Percentiles rank a stretch among this genome's conserved stretches.
phyloP scores from a whole-genome alignment of 37 sponge, comb jelly and placozoan species.

The Chondrosia reniformis region DNA sequence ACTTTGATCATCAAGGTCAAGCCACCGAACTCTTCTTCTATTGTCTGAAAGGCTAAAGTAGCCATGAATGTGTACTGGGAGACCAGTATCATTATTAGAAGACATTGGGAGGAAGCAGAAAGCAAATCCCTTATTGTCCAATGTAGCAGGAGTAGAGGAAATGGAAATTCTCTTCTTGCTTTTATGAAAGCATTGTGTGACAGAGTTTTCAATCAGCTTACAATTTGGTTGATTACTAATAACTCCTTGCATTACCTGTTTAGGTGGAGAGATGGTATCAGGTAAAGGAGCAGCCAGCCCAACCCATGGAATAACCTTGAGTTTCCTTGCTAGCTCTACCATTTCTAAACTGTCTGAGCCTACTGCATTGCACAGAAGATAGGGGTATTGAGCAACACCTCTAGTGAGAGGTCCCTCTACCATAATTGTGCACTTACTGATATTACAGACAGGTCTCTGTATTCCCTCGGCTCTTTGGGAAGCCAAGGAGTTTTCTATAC shows the following conservation, averaged over 20 bases:
- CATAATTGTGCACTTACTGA: not conserved
- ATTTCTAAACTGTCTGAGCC: constrained; percentile 23
- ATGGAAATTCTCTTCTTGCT: not conserved
- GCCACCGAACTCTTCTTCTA: constrained; percentile 77
- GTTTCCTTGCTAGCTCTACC: constrained; percentile 15
- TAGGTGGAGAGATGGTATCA: not conserved
- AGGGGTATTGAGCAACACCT: constrained; percentile 12
- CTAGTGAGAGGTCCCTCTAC: constrained; percentile 6
- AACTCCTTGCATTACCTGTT: not conserved
- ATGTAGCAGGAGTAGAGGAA: not conserved
- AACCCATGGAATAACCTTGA: constrained; percentile 60
- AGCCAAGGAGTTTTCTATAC: not conserved
- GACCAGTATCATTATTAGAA: constrained; percentile 16
- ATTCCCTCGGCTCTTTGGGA: not conserved
- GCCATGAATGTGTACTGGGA: constrained; percentile 82
- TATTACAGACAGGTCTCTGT: not conserved
- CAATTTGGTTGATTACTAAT: not conserved
- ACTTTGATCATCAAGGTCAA: constrained; percentile 57
- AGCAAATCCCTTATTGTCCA: constrained; percentile 39
- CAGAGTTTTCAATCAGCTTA: not conserved
- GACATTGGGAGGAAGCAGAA: constrained; percentile 89
- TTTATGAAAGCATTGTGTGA: not conserved
- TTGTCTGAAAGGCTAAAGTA: constrained; percentile 75
- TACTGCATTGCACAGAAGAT: constrained; percentile 50
- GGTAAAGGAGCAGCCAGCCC: constrained; percentile 62